Percentiles rank a stretch among this genome's conserved stretches.
These are phyloP conservation scores for Catostomus latipinnis DNA, from an alignment of 2,797 vertebrate species.

Conservation along the genomic window DNA sequence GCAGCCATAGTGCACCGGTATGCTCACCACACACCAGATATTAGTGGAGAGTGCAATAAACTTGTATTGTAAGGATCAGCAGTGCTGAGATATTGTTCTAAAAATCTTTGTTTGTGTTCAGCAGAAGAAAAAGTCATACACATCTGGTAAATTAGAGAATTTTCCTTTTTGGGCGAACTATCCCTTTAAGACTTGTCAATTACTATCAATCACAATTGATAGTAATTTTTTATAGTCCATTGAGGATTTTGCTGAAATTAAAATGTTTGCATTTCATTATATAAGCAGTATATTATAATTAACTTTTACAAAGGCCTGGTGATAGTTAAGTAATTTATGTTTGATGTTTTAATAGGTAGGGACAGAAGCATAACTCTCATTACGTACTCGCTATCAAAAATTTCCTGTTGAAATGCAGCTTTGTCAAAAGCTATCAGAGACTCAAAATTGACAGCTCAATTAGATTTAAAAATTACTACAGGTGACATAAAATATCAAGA, in stretches of 20 bases:
- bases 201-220: background rate
- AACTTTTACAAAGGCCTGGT: constrained; percentile 2
- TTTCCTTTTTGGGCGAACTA: no score
- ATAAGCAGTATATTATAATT: constrained; percentile 9
- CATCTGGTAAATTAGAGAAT: no score
- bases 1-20: no score
- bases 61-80: no score
- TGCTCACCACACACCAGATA: no score
- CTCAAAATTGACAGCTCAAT: constrained; percentile 56
- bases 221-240: background rate
- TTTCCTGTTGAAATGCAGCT: constrained; percentile 44
- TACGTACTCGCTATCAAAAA: constrained; percentile 51
- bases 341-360: constrained; percentile 50
- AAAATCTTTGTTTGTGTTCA: no score
- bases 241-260: background rate
- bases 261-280: background rate
- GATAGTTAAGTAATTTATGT: constrained; percentile 28
- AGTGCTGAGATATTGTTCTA: no score
- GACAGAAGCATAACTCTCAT: constrained; percentile 48
- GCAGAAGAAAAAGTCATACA: no score
- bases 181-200: background rate
- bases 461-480: constrained; percentile 51
- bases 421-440: constrained; percentile 39
- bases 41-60: no score
- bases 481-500: constrained; percentile 57